phyloP scores from a whole-genome alignment of 2,113 vertebrate species.

The Microtus ochrogaster region DNA sequence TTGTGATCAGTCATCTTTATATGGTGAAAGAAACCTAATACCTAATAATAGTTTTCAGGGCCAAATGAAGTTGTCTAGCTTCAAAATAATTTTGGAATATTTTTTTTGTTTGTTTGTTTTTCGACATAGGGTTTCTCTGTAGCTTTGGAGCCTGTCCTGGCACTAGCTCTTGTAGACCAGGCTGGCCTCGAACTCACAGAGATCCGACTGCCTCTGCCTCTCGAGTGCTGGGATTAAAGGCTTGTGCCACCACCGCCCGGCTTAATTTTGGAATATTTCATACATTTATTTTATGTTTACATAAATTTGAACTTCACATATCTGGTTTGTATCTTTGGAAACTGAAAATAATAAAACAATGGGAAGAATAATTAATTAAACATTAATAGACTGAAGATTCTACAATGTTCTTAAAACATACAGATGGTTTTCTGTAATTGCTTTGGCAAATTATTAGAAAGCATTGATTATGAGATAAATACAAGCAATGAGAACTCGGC shows the following conservation, averaged over 20 bases:
- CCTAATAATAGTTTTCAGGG: slow-evolving; percentile 16
- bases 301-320: slow-evolving; percentile 15
- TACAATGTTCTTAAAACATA: slow-evolving; percentile 8
- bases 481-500: background rate
- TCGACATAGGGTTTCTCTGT: no score
- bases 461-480: slow-evolving; percentile 1
- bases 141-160: no score
- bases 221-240: no score
- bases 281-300: slow-evolving; percentile 49
- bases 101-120: no score
- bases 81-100: background rate
- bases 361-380: background rate
- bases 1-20: background rate
- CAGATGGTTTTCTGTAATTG: slow-evolving; percentile 17
- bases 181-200: no score
- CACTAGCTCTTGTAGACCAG: no score
- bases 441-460: slow-evolving; percentile 27
- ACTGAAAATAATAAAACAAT: slow-evolving; percentile 41
- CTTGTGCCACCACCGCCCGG: no score
- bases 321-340: slow-evolving; percentile 32
- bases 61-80: background rate
- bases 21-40: background rate
- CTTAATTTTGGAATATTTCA: background rate
- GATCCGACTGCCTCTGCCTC: no score
- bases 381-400: slow-evolving; percentile 10